These are phyloP conservation scores for Podarcis cretensis DNA, from an alignment of 2,113 vertebrate genomes.

Conservation along the genomic window DNA sequence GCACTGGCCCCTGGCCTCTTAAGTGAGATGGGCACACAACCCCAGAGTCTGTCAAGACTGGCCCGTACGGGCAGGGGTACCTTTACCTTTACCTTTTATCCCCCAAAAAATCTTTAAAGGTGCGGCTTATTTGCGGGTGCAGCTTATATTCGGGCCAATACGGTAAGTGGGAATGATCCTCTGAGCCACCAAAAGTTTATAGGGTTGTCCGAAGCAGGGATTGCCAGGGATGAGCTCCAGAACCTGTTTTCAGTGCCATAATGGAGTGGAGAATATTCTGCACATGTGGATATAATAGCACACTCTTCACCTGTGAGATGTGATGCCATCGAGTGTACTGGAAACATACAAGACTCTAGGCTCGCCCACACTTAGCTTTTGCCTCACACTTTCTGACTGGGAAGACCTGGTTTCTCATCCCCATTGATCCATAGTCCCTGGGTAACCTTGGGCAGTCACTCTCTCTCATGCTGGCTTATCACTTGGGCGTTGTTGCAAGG, in stretches of 20 bases:
- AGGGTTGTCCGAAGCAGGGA: neutral
- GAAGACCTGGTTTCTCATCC: neutral
- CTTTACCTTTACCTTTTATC: no score
- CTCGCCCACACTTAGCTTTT: no score
- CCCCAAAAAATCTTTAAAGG: no score
- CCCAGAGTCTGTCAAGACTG: no score
- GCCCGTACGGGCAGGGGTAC: no score
- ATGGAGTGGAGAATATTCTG: neutral
- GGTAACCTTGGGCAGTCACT: neutral
- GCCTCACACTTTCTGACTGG: neutral
- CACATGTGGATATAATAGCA: neutral
- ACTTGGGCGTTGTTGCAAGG: neutral
- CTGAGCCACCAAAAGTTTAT: neutral
- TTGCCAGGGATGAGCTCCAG: neutral
- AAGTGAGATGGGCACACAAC: no score
- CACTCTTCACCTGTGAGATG: neutral
- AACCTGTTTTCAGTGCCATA: neutral
- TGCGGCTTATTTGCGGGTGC: no score
- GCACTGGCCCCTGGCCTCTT: no score
- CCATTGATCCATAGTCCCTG: neutral
- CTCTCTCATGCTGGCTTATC: neutral
- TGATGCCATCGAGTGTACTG: neutral
- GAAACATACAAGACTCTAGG: no score
- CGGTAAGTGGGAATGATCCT: neutral
- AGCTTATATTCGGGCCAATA: no score